These are phyloP conservation scores for Idaea biselata DNA, from an alignment of 2,888 invertebrate species.

Conservation along the genomic window DNA sequence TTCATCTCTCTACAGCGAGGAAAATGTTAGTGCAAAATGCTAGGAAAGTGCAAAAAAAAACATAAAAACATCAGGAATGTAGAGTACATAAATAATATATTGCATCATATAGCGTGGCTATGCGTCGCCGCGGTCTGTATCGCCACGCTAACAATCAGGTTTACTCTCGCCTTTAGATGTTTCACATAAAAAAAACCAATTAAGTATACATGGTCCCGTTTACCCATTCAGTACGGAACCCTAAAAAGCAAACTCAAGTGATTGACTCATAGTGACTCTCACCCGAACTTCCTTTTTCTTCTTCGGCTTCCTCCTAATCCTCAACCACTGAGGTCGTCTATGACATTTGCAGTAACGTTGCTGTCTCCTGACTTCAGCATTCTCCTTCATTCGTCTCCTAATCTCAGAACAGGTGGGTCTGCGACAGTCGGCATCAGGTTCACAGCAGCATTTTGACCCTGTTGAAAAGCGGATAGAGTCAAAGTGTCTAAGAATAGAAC, in stretches of 20 bases:
- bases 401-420: slow-evolving; percentile 28
- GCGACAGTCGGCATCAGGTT: slow-evolving; percentile 9
- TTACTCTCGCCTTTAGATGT: no score
- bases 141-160: no score
- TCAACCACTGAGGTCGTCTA: slow-evolving; percentile 47
- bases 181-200: no score
- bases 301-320: slow-evolving; percentile 32
- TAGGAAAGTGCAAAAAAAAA: no score
- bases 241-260: slow-evolving; percentile 1
- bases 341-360: slow-evolving; percentile 23
- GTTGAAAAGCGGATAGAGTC: not conserved
- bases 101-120: no score
- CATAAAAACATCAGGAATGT: no score
- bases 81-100: no score
- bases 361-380: slow-evolving; percentile 36
- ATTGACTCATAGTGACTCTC: slow-evolving; percentile 10
- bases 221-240: not conserved
- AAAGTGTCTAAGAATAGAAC: no score
- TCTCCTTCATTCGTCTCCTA: slow-evolving; percentile 33
- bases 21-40: no score
- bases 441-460: slow-evolving; percentile 39
- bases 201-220: no score
- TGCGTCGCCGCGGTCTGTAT: no score
- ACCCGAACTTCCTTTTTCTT: slow-evolving; percentile 23
- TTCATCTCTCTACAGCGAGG: no score